Evolutionary conservation across 2,888 invertebrate genomes (phyloP), one percentile per base, ranked within the genome.

Genomic region (Druceiella hillmani): DNA sequence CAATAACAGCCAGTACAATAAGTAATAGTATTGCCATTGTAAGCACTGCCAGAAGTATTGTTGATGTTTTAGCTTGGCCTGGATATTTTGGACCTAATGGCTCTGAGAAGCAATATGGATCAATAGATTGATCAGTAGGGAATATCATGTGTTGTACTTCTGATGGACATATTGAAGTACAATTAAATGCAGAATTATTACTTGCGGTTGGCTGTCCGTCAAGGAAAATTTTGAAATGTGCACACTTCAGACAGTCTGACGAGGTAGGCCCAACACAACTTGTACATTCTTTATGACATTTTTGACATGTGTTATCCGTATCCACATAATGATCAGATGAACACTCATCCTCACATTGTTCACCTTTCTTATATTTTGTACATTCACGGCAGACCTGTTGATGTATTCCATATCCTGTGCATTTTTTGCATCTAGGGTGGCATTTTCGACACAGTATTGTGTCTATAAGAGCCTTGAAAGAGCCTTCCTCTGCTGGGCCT

Each of bases 331-430:
- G 84, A 56, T 92, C 90, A 0, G 75, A 59, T 0, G 90, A 87
- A 55, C 94, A 94, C 54, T 88, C 86, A 45, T 92, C 87, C 55
- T 90, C 91, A 54, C 93, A 94, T 56, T 91, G 89, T 55, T 90
- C 90, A 1, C 87, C 88, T 41, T 85, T 78, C 53, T 87, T 87
- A 60, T 84, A 94, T 38, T 84, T 84, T 15, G 82, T 79, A 58
- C 97, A 97, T 49, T 87, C 83, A 51, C 83, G 82, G 58, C 95
- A 97, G 3, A 89, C 84, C 55, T 81, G 80, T 50, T 83, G 81
- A 52, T 92, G 89, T 50, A 89, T 87, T 14, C 94, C 93, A 54
- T 86, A 91, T 2, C 87, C 88, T 4, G 83, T 84, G 59, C 97
- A 97, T 45, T 83, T 83, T 48, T 84, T 81, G 58, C 97, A 97